Evolutionary conservation across 1,140 invertebrate species (phyloP), one percentile per base, ranked within the genome.

Genomic region (Trichoplusia ni): DNA sequence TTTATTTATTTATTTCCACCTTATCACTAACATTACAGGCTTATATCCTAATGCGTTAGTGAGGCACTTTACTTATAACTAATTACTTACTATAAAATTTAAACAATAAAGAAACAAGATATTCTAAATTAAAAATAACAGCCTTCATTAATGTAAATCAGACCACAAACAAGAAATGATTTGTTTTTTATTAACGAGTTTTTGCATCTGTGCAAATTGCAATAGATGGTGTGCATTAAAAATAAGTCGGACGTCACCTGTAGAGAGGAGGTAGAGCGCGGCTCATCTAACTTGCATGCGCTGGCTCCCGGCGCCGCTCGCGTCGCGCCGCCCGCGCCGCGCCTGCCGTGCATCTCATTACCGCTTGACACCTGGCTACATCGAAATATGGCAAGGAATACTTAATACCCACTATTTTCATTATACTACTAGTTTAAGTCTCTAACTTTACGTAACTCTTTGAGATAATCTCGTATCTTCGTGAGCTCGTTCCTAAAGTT

Each of bases 211-310:
- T 38, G 38, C 35, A 54, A 58, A 58, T 40, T 44, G 54, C 25
- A 44, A 58, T 47, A 61, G 29, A 37, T 49, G 44, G 25, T 47
- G 44, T 79, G 71, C 73, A 84, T 82, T 82, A 84, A 80, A 84
- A 82, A 81, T 82, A 78, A 77, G 75, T 68, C 61, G 64, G 64
- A 67, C 67, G 78, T 78, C 79, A 84, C 74, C 76, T 84, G 73
- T 77, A 67, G 59, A 73, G 71, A 62, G 75, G 21, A 25, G 31
- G 27, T 44, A 29, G 33, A 13, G 35, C 54, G 60, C 38, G 59
- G 65, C 71, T 82, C 76, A 82, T 82, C 74, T 70, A 81, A 82
- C 72, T 81, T 82, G 75, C 76, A 82, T 77, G 68, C 60, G 51
- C 66, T 59, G 47, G 70, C 73, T 58, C 69, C 56, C 64, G 49